phyloP scores from a whole-genome alignment of 2,113 vertebrate genomes.

The Archocentrus centrarchus region DNA sequence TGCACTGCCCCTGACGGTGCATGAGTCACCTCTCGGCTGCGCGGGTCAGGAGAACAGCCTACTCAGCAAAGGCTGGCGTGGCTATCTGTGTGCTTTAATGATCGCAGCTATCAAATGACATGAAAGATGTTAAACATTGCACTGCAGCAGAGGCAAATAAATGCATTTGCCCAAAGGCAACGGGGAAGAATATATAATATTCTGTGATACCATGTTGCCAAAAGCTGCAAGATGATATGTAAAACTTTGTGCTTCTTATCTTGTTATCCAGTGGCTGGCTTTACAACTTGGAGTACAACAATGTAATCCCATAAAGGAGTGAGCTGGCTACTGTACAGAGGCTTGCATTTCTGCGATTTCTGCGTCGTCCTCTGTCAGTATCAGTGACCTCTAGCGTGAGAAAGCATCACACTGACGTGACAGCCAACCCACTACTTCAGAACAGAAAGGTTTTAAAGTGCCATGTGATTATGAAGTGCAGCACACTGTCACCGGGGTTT shows the following conservation, averaged over 20 bases:
- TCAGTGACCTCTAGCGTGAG: slow-evolving; percentile 71
- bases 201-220: slow-evolving; percentile 24
- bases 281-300: slow-evolving; percentile 59
- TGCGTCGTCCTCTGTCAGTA: slow-evolving; percentile 63
- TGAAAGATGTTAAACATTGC: slow-evolving; percentile 61
- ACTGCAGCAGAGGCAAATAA: slow-evolving; percentile 51
- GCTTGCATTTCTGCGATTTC: slow-evolving; percentile 64
- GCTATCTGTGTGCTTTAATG: slow-evolving; percentile 63
- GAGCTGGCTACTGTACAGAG: slow-evolving; percentile 41
- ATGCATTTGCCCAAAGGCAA: slow-evolving; percentile 26
- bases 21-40: slow-evolving; percentile 63
- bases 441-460: slow-evolving; percentile 65
- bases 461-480: slow-evolving; percentile 65
- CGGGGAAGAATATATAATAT: slow-evolving; percentile 18
- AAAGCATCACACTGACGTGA: slow-evolving; percentile 58
- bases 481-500: slow-evolving; percentile 45
- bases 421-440: slow-evolving; percentile 65
- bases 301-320: slow-evolving; percentile 55
- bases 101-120: slow-evolving; percentile 62
- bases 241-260: slow-evolving; percentile 40
- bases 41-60: slow-evolving; percentile 67
- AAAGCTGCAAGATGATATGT: slow-evolving; percentile 43
- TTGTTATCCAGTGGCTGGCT: slow-evolving; percentile 44
- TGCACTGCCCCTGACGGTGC: slow-evolving; percentile 45
- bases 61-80: slow-evolving; percentile 62